Evolutionary conservation across 2,797 vertebrate species (phyloP), one percentile per base, ranked within the genome.

Genomic region (Kryptolebias ocellatus): DNA sequence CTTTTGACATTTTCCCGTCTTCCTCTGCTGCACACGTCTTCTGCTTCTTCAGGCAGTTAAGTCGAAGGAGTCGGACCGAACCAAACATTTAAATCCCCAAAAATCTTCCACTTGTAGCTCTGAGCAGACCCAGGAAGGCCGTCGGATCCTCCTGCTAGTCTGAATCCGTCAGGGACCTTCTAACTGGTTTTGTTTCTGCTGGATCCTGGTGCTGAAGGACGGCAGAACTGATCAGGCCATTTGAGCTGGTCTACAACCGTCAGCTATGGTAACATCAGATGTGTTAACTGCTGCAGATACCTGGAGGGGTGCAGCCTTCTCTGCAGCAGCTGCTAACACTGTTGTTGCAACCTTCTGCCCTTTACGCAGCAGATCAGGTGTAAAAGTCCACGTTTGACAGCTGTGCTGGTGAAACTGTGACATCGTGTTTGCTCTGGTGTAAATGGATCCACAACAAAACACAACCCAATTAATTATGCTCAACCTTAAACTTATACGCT

Each of bases 1-100:
- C 89, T 79, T 79, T 64, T 90, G 89, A 93, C 90, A 92, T 92
- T 91, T 92, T 83, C 79, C 76, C n/a, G 75, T 84, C 80, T 86
- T 79, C 74, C 79, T 80, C 75, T 59, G 72, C 80, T 62, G 76
- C 73, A 42, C 70, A 10, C 55, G 67, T 84, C 81, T 81, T 75
- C 73, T 53, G 76, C 79, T 83, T 78, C 77, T 85, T 88, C 77
- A 67, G 60, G 74, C 62, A 62, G 74, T 73, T 69, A 64, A 83
- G 77, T 78, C 68, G 78, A 72, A 83, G 53, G 61, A 79, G 53
- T 72, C 61, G 15, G 83, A 70, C 83, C 83, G 75, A 86, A 56
- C 37, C 75, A 79, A 79, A 86, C 83, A 78, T 81, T 77, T 70
- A 57, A 78, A 72, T 81, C 67, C 68, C 59, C 1, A 24, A 79